Evolutionary conservation across 2,113 vertebrate genomes (phyloP).

Genomic region (Excalfactoria chinensis): DNA sequence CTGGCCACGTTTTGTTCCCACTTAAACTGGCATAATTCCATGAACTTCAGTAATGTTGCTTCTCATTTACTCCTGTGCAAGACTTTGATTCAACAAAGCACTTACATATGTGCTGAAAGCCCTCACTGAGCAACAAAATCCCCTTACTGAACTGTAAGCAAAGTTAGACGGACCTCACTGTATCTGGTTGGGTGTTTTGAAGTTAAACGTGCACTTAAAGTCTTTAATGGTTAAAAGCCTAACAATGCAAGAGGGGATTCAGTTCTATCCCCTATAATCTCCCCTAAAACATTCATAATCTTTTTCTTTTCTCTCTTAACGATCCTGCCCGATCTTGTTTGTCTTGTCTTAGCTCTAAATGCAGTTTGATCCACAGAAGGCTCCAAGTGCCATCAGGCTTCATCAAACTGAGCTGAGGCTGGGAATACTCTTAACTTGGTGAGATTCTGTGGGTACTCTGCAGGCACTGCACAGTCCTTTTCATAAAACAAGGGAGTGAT

Average conservation of each 20-base stretch:
- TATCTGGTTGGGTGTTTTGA: not conserved
- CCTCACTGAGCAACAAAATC: not conserved
- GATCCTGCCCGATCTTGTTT: conserved; percentile 35
- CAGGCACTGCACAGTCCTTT: not conserved
- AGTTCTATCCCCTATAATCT: conserved; percentile 34
- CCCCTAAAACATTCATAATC: not conserved
- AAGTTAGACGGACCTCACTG: not conserved
- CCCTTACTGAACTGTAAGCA: not conserved
- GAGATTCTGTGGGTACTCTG: not conserved
- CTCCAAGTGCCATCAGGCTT: not conserved
- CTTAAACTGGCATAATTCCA: not conserved
- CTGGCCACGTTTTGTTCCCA: not conserved
- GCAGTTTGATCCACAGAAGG: not conserved
- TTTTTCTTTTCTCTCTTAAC: conserved; percentile 19
- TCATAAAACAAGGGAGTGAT: not conserved
- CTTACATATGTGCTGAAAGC: not conserved
- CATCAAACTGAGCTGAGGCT: not conserved
- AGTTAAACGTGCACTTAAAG: not conserved
- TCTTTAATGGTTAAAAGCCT: not conserved
- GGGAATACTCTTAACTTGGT: not conserved
- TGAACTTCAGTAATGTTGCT: not conserved
- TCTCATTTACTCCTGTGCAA: not conserved
- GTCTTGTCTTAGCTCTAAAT: conserved; percentile 50
- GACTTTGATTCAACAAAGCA: not conserved
- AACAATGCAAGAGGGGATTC: conserved; percentile 29